These are phyloP conservation scores for Daphoenositta chrysoptera DNA, from an alignment of 2,113 vertebrate genomes.

Conservation along the genomic window DNA sequence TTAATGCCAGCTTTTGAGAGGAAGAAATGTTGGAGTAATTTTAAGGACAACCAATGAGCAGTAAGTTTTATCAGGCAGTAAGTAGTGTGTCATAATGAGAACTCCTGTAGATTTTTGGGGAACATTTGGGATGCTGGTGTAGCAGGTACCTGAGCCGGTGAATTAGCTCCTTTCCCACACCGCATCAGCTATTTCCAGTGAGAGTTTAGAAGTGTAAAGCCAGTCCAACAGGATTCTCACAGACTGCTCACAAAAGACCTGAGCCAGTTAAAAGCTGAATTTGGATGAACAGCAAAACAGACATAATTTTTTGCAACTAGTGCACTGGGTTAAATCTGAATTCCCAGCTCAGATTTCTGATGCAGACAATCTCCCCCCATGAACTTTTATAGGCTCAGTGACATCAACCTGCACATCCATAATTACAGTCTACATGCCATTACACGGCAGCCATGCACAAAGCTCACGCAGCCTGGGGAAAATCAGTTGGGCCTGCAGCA, in stretches of 20 bases:
- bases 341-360: conserved; percentile 14
- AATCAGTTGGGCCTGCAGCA: not conserved
- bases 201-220: not conserved
- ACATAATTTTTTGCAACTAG: not conserved
- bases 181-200: not conserved
- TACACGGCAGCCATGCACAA: not conserved
- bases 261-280: too few relatives aligned
- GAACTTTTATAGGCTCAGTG: not conserved
- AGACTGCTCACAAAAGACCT: too few relatives aligned
- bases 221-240: not conserved
- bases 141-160: not conserved
- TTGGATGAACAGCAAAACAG: not conserved
- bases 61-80: not conserved
- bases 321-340: conserved; percentile 28
- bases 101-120: not conserved
- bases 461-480: not conserved
- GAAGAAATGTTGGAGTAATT: not conserved
- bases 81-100: not conserved
- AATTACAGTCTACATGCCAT: conserved; percentile 40
- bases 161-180: not conserved
- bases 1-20: too few relatives aligned
- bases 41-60: not conserved
- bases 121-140: not conserved
- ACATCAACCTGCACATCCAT: conserved; percentile 9
- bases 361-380: not conserved